phyloP scores from a whole-genome alignment of 1,140 invertebrate genomes.

The silkworm (Bombyx mori) region DNA sequence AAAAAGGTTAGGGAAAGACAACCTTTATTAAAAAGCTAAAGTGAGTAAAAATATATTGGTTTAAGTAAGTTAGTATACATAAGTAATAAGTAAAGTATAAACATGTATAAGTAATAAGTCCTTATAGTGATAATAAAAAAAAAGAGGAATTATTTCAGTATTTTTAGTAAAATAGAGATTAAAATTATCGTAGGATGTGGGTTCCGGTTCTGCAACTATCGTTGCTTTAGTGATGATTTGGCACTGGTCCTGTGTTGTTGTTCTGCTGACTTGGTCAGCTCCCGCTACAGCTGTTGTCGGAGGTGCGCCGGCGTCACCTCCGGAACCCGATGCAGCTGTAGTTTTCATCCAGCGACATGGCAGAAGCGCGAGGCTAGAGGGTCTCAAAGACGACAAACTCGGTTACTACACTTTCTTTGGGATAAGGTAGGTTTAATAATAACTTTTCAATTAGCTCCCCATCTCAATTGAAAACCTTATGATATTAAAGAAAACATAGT shows the following conservation, averaged over 20 bases:
- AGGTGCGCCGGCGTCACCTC: constrained; percentile 68
- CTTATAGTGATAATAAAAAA: too few species aligned
- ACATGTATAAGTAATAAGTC: too few species aligned
- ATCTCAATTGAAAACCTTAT: too few species aligned
- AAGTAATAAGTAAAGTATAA: too few species aligned
- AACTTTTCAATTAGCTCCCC: background rate
- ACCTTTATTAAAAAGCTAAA: too few species aligned
- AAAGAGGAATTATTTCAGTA: background rate
- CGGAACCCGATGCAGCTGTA: constrained; percentile 74
- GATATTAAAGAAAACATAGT: too few species aligned
- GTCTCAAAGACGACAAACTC: constrained; percentile 45
- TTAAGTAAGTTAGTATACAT: too few species aligned
- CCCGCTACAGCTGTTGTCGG: constrained; percentile 72
- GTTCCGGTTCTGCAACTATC: constrained; percentile 10
- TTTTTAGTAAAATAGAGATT: background rate
- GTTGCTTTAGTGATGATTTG: constrained; percentile 30
- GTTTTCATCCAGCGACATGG: constrained; percentile 72
- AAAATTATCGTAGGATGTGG: constrained; percentile 12
- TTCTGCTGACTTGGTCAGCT: constrained; percentile 19
- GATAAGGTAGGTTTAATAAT: constrained; percentile 34
- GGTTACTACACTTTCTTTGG: constrained; percentile 58
- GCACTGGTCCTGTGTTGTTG: constrained; percentile 23
- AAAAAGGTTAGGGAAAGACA: too few species aligned
- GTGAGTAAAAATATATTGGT: too few species aligned
- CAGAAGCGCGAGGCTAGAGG: constrained; percentile 67